Evolutionary conservation across 2,113 vertebrate species (phyloP), one percentile per base, ranked within the genome.

Genomic region (Thomomys bottae): DNA sequence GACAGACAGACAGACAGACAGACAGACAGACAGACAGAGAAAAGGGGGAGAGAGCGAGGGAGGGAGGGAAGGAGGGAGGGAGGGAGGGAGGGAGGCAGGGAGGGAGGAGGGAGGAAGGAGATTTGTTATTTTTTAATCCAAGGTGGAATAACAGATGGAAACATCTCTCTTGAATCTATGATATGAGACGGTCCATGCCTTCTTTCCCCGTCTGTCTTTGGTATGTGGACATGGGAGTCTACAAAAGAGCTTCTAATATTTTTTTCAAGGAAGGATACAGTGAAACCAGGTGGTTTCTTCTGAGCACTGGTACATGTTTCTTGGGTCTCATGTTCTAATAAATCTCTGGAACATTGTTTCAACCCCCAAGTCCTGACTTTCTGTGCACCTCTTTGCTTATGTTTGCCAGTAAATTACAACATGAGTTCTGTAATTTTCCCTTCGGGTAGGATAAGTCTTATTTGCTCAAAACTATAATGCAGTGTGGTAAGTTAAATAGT

Each of bases 401-500:
- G 24, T 42, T 26, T 54, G 0, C 67, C 54, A n/a, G 12, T 8
- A 10, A 61, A 11, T 38, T 6, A 70, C 57, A 77, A 24, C 38
- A 68, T 11, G 34, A 36, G 28, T 68, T 83, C 40, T 23, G 12
- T 68, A 83, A 71, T 64, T 90, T 36, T 95, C 89, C 66, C 10
- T 49, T 80, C 28, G 26, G 24, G 9, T 28, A 76, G 66, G 71
- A 75, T 84, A 34, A 2, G 28, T 85, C 38, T 89, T 84, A 75
- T 93, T 87, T 54, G 6, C 54, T 84, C 67, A 87, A 73, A 90
- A 66, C 18, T 82, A 11, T 70, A 79, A 76, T 2, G 2, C 42
- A 49, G 23, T 79, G 26, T 78, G 45, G 77, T 84, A 80, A 94
- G 72, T 91, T 75, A 54, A 93, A 40, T 38, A 57, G 70, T 88